Evolutionary conservation across 2,113 vertebrate genomes (phyloP), one percentile per base, ranked within the genome.

Genomic region (Melanocharis versteri): DNA sequence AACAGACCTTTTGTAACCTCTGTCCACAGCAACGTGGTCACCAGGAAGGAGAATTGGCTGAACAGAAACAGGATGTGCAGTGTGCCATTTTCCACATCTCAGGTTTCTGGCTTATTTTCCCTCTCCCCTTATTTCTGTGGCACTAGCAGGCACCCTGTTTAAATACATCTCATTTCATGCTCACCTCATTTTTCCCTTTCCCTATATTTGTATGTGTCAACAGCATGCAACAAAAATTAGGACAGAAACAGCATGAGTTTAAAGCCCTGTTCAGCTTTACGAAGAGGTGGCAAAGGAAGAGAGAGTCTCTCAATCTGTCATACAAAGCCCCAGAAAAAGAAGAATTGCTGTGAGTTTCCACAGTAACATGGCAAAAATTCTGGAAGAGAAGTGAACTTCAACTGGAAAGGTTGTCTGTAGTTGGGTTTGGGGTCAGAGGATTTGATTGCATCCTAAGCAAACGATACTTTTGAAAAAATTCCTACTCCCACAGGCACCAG

Each of bases 141-240:
- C 37, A 68, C 31, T 27, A 82, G 57, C 78, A 90, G 31, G 45
- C 53, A 57, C 15, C 4, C 42, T 80, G n/a, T 40, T 83, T 62
- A 89, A 91, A 65, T 33, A 62, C 35, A 60, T 68, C 73, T 85
- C 44, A 60, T 69, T 87, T 83, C 48, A 86, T 16, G 62, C 35
- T 96, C 85, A 90, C 66, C 94, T 94, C 79, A 27, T 73, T 70
- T 94, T 86, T 39, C 84, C 88, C 66, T 40, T 86, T 88, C 85
- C 90, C 86, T 97, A 45, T 57, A 83, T 86, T 88, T 80, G 66
- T 88, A 91, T 18, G 73, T 85, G 85, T 76, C 71, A 87, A 84
- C 72, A 78, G 60, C 77, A 73, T 5, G 42, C 48, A 90, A 92
- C 83, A 92, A 83, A 79, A 95, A 94, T 80, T 31, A 94, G 71